Evolutionary conservation across 2,888 invertebrate species (phyloP).

Genomic region (Mellilla xanthometata): DNA sequence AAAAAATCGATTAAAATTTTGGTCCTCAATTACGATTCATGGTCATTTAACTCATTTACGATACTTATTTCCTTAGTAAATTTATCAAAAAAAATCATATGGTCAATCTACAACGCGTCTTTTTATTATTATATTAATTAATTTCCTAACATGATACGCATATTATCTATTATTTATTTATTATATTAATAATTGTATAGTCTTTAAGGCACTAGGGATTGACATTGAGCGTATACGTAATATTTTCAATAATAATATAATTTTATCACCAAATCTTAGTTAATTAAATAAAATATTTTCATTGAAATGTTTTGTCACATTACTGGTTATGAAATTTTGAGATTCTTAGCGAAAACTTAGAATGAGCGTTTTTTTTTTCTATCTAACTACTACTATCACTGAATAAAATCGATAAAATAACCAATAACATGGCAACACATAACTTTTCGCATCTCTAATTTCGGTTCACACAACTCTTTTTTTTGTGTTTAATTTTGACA

Average conservation of each 20-base stretch:
- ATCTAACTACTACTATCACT: slow-evolving; percentile 66
- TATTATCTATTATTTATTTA: not conserved
- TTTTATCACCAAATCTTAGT: slow-evolving; percentile 47
- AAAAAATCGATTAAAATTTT: slow-evolving; percentile 33
- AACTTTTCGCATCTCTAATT: slow-evolving; percentile 36
- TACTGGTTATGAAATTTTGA: slow-evolving; percentile 49
- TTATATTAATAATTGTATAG: slow-evolving; percentile 33
- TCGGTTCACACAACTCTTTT: slow-evolving; percentile 55
- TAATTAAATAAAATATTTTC: slow-evolving; percentile 32
- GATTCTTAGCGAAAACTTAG: too few species aligned
- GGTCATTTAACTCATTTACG: not conserved
- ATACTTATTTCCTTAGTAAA: too few species aligned
- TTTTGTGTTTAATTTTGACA: slow-evolving; percentile 43
- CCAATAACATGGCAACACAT: slow-evolving; percentile 76
- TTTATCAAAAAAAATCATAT: too few species aligned
- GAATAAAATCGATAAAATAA: slow-evolving; percentile 60
- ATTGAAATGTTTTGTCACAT: slow-evolving; percentile 45
- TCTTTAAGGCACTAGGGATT: slow-evolving; percentile 69
- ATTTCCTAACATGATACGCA: slow-evolving; percentile 14
- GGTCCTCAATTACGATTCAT: slow-evolving; percentile 27
- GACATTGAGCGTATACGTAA: slow-evolving; percentile 67
- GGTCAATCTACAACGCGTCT: too few species aligned
- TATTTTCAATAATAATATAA: slow-evolving; percentile 32
- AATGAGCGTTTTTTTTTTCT: too few species aligned
- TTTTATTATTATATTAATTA: too few species aligned